Base-by-base conservation (phyloP, 2,113 vertebrate species). In the Chionodraco myersi region DNA sequence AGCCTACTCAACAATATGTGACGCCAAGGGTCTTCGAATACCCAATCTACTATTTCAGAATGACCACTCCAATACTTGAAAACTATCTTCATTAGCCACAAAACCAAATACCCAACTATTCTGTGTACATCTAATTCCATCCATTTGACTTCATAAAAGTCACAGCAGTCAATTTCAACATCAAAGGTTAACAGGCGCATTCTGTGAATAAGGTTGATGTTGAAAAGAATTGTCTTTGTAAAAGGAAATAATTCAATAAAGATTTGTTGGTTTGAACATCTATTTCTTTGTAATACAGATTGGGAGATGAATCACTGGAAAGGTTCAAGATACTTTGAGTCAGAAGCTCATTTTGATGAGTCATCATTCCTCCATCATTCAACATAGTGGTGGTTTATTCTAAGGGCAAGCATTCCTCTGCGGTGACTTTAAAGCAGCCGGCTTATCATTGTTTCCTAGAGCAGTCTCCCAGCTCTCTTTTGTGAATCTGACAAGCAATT, bases 401-500 rank as follows among this genome's bases (percentile, higher is more conserved):
- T 49, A 64, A 69, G 63, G 21, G 54, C 63, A 41, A 18, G 34
- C 34, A 49, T 69, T 81, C 79, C 75, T 80, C 74, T 75, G 44
- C 58, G 41, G 14, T 34, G 45, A 77, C 77, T 83, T 74, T 74
- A 79, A 75, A 85, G 41, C 64, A 30, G 34, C 51, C 6, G 2
- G 58, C 71, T 82, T 77, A 80, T 84, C 70, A 77, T 51, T 80
- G 60, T 68, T 61, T 87, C 63, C 81, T 60, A 58, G 79, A 81
- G 83, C 64, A 36, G 45, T 85, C 87, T 86, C 75, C 61, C 69
- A 47, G 83, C 75, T 75, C 71, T 67, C 76, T 78, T 89, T 89
- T 88, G 81, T 87, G 72, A 84, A 79, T 86, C 41, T 87, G 86
- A 91, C 87, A 91, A 80, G 86, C 71, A 77, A 86, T 90, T 83